phyloP scores from a whole-genome alignment of 2,888 invertebrate genomes.

The Troilus luridus region DNA sequence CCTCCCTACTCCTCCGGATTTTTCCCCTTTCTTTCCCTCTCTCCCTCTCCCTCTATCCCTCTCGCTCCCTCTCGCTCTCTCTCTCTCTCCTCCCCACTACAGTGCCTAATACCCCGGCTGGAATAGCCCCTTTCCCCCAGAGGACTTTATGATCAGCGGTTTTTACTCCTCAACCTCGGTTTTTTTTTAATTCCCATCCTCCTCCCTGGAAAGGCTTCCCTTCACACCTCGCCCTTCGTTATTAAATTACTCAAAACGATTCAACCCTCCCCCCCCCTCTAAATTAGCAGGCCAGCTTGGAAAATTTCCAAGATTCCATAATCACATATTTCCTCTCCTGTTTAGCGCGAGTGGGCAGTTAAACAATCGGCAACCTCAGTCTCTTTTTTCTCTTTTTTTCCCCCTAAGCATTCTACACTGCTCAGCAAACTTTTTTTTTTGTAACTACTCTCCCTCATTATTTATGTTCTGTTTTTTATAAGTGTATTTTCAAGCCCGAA shows the following conservation, averaged over 20 bases:
- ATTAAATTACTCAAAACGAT: slow-evolving; percentile 58
- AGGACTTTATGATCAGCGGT: slow-evolving; percentile 57
- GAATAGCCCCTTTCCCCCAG: background rate
- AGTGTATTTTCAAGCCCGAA: background rate
- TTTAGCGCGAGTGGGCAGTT: slow-evolving; percentile 45
- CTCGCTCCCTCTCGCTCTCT: background rate
- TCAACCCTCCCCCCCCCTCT: background rate
- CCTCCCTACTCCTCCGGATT: slow-evolving; percentile 42
- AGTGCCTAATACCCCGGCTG: slow-evolving; percentile 10
- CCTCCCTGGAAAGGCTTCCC: background rate
- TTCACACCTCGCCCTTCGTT: slow-evolving; percentile 53
- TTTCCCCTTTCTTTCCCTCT: background rate
- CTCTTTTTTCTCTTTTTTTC: background rate
- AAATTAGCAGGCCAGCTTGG: slow-evolving; percentile 33
- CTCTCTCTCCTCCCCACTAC: slow-evolving; percentile 3
- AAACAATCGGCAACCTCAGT: background rate
- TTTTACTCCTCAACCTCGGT: slow-evolving; percentile 4
- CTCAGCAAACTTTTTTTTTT: slow-evolving; percentile 23
- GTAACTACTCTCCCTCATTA: background rate
- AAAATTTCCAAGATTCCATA: slow-evolving; percentile 41
- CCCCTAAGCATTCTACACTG: background rate
- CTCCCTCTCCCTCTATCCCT: background rate
- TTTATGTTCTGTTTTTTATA: background rate
- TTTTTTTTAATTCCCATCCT: slow-evolving; percentile 22
- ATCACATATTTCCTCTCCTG: slow-evolving; percentile 43